Evolutionary conservation across 2,888 invertebrate genomes (phyloP).

Genomic region (Alloplasta piceator): DNA sequence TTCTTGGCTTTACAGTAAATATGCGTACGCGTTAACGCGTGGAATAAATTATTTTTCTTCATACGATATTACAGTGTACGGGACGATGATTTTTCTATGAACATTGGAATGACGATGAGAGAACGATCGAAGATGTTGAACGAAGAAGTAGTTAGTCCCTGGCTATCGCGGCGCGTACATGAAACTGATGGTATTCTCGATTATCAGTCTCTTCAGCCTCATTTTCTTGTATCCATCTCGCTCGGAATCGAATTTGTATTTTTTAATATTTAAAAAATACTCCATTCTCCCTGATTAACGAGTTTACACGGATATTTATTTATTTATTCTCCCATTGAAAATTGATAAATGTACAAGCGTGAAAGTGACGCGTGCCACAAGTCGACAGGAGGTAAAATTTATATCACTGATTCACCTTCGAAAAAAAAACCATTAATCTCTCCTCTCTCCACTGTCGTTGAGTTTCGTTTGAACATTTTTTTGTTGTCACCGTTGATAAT

Average conservation of each 20-base stretch:
- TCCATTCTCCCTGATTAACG: too few species aligned
- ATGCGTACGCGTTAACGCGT: conserved; percentile 40
- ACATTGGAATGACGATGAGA: conserved; percentile 25
- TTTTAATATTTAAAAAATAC: too few species aligned
- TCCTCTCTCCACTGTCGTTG: conserved; percentile 18
- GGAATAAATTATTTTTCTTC: conserved; percentile 46
- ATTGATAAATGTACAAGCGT: conserved; percentile 14
- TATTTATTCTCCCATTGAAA: background rate
- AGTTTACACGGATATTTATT: background rate
- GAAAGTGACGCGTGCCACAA: conserved; percentile 51
- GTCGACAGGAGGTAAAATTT: conserved; percentile 45
- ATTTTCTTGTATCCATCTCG: background rate
- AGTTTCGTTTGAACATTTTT: background rate
- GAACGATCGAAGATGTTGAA: background rate
- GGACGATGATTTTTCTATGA: conserved; percentile 31
- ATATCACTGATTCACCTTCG: conserved; percentile 29
- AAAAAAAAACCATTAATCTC: conserved; percentile 47
- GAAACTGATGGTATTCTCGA: conserved; percentile 16
- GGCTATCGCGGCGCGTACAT: conserved; percentile 48
- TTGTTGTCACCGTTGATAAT: conserved; percentile 23
- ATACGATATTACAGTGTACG: conserved; percentile 19
- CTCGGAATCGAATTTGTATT: background rate
- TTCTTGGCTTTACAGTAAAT: conserved; percentile 40
- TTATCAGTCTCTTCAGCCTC: conserved; percentile 18
- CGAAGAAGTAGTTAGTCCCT: conserved; percentile 40